Conservation (phyloP, 2,797 vertebrate species). For the Chelon labrosus region DNA sequence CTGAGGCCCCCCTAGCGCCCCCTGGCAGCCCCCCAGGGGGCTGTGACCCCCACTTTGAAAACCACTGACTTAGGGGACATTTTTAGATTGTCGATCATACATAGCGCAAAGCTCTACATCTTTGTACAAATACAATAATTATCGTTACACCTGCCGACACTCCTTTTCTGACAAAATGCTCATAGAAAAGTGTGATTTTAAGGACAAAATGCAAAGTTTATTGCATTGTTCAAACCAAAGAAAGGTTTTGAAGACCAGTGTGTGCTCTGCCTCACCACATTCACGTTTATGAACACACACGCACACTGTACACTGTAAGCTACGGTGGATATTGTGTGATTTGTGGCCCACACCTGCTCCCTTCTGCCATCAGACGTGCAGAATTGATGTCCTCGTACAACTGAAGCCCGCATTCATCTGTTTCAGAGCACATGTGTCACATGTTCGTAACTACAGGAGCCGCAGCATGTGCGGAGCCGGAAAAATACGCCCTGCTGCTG, state of each 20-base stretch:
- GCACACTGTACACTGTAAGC: constrained; percentile 33
- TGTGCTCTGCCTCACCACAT: constrained; percentile 14
- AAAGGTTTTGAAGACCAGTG: constrained; percentile 21
- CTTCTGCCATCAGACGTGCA: constrained; percentile 50
- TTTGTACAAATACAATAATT: background rate
- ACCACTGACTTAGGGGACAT: no score
- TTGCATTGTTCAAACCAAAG: background rate
- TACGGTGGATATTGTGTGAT: constrained; percentile 57
- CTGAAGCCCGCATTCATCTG: constrained; percentile 60
- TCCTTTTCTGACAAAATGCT: background rate
- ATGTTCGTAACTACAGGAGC: constrained; percentile 47
- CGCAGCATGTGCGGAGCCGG: constrained; percentile 21
- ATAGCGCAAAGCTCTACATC: no score
- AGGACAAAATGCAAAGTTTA: background rate
- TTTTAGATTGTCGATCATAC: no score
- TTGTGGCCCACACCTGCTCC: constrained; percentile 69
- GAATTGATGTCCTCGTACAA: constrained; percentile 66
- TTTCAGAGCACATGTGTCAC: constrained; percentile 50
- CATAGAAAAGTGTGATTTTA: no score
- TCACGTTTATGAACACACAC: constrained; percentile 19
- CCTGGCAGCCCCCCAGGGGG: no score
- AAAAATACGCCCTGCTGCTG: constrained; percentile 27
- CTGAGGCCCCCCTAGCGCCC: no score
- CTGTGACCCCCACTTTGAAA: no score
- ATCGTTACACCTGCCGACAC: background rate